Conservation (phyloP, 2,888 invertebrate species). For the Mimachlamys varia region DNA sequence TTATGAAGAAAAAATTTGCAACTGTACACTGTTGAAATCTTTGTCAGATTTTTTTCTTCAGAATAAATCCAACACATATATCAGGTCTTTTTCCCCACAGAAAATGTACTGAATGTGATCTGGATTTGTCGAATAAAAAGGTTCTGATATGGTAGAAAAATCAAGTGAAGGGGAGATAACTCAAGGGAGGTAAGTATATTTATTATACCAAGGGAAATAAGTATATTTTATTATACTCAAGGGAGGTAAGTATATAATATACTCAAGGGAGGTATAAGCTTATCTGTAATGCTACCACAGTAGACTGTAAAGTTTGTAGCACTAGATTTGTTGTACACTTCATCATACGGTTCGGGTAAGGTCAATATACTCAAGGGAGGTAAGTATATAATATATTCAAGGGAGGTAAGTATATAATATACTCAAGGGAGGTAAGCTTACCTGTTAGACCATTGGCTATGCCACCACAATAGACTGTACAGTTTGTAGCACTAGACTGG, state of each 20-base stretch:
- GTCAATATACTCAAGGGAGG: background rate
- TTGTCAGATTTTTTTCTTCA: background rate
- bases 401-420: background rate
- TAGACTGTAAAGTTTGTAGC: constrained; percentile 96
- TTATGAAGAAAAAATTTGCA: background rate
- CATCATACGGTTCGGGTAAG: too few relatives aligned
- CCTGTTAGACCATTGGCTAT: constrained; percentile 92
- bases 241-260: constrained; percentile 84
- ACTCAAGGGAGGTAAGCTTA: constrained; percentile 51
- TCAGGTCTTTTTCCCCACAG: too few relatives aligned
- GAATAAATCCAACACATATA: background rate
- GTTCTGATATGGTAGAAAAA: too few relatives aligned
- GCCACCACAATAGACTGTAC: constrained; percentile 99
- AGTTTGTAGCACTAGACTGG: constrained; percentile 98
- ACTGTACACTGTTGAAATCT: background rate
- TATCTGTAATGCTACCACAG: too few relatives aligned
- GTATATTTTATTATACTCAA: constrained; percentile 92
- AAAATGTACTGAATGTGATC: too few relatives aligned
- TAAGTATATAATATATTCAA: constrained; percentile 86
- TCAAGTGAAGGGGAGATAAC: background rate
- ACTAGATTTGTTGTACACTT: constrained; percentile 98
- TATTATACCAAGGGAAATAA: too few relatives aligned
- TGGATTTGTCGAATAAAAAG: too few relatives aligned
- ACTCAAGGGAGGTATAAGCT: too few relatives aligned
- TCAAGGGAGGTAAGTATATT: constrained; percentile 36